Evolutionary conservation across 2,888 invertebrate species (phyloP).

Genomic region (Aquatica leii): DNA sequence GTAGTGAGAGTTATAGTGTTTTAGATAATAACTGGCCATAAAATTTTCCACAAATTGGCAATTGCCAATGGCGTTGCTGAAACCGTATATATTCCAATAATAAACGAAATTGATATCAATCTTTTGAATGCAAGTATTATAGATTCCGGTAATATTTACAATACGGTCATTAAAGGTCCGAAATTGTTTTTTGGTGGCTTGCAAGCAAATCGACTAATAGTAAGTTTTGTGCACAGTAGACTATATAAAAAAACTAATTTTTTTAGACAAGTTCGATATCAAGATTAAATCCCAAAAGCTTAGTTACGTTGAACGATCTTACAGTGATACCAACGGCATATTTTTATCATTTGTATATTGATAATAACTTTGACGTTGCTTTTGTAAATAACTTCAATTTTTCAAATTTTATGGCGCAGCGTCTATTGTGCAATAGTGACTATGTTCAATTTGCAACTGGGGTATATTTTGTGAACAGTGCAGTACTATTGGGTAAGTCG

Average conservation of each 20-base stretch:
- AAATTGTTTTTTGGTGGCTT: constrained; percentile 54
- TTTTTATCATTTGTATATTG: constrained; percentile 49
- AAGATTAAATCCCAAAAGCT: constrained; percentile 48
- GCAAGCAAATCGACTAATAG: constrained; percentile 48
- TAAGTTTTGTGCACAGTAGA: constrained; percentile 41
- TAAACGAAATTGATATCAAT: constrained; percentile 48
- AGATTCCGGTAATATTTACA: constrained; percentile 40
- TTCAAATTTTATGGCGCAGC: constrained; percentile 46
- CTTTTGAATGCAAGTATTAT: constrained; percentile 48
- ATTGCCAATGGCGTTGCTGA: constrained; percentile 33
- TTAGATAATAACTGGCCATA: constrained; percentile 50
- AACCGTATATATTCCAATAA: constrained; percentile 40
- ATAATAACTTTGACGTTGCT: constrained; percentile 48
- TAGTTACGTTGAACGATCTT: constrained; percentile 48
- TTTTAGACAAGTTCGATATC: constrained; percentile 46
- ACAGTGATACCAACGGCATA: constrained; percentile 46
- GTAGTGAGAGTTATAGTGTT: too few relatives aligned
- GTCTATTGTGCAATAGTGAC: constrained; percentile 45
- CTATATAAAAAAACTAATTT: constrained; percentile 19
- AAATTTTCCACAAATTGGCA: constrained; percentile 45
- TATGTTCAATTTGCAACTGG: constrained; percentile 48
- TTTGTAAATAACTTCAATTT: constrained; percentile 51
- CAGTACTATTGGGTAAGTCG: constrained; percentile 48
- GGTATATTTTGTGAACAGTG: constrained; percentile 49
- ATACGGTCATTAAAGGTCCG: constrained; percentile 46